A percentile compares a stretch with the other conserved stretches of the same genome.
These are phyloP conservation scores for Imbricaverruca yamaguchii DNA, from an alignment of 2,888 invertebrate species.

Conservation along the genomic window DNA sequence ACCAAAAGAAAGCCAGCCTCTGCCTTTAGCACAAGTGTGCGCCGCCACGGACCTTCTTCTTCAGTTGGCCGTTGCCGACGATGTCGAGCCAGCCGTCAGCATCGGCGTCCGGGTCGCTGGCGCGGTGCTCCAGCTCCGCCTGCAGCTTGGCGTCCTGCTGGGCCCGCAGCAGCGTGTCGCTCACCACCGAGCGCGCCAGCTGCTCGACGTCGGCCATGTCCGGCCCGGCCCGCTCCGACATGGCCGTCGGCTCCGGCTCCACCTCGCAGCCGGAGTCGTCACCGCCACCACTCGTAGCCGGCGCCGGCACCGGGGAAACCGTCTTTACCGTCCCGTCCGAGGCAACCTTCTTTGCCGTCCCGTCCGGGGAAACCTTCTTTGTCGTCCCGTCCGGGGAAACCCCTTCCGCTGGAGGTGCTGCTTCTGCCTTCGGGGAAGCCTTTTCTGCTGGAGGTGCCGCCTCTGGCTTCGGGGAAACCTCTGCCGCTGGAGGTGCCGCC, in stretches of 20 bases:
- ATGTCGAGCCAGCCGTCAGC: conserved; percentile 61
- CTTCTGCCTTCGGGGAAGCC: no score
- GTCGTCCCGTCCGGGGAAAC: neutral
- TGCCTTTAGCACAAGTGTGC: no score
- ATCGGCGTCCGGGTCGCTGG: conserved; percentile 25
- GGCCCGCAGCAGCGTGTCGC: neutral
- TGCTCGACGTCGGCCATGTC: conserved; percentile 7
- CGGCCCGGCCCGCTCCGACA: neutral
- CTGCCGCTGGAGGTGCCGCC: no score
- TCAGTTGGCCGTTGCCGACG: conserved; percentile 65
- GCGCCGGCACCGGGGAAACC: neutral
- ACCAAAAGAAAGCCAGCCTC: no score
- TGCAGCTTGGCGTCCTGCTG: neutral
- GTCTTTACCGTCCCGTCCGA: neutral
- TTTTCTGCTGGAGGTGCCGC: no score
- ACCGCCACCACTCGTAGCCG: neutral
- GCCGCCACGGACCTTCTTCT: conserved; percentile 44
- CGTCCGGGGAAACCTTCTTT: neutral
- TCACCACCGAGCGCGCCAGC: conserved; percentile 12
- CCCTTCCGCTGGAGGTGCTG: no score
- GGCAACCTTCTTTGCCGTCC: neutral
- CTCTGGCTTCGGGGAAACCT: no score
- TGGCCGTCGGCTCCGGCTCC: neutral
- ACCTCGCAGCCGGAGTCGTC: conserved; percentile 9
- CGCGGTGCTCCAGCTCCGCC: neutral